Base-by-base conservation (phyloP, 2,888 invertebrate species). In the Cryptocheilus praepositus region DNA sequence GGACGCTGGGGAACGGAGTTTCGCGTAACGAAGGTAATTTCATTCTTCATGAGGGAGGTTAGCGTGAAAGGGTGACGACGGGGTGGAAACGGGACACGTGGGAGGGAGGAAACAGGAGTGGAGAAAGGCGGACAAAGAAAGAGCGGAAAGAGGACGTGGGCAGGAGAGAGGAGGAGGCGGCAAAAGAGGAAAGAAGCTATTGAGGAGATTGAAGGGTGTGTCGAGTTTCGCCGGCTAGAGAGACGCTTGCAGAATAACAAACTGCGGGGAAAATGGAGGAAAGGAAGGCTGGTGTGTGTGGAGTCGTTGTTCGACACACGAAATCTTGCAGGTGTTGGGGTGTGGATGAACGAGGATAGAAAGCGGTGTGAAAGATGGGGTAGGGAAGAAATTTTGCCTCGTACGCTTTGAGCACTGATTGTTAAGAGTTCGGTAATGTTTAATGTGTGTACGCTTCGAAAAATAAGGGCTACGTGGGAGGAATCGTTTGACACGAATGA, bases 11-110 rank as follows among this genome's bases (percentile, higher is more conserved):
- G 74, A 84, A 81, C 83, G 81, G 84, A 82, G 82, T 86, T 85
- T 85, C 85, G 79, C 84, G 82, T 88, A 88, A 88, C 88, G 87
- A 88, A 88, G 88, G 88, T 86, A 88, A 88, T 88, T 88, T 88
- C 80, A 86, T 87, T 86, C 85, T 83, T 86, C 82, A 81, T 75
- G 83, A 84, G 84, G 83, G 81, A 80, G 80, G 80, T 80, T 79
- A 79, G 79, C 73, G 77, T 71, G 49, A 19, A 56, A 59, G 44
- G 63, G 62, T 57, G 74, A 64, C 61, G 69, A 71, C 66, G 80
- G 83, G 84, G 80, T 78, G 77, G 82, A 81, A 76, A 79, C 76
- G 68, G 70, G 71, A 58, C 13, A 65, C 25, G 68, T 21, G 28
- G 54, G 71, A 72, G 60, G 65, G 45, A 67, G 64, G 70, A 71